Evolutionary conservation across 2,888 invertebrate species (phyloP).

Genomic region (Caradrina kadenii): DNA sequence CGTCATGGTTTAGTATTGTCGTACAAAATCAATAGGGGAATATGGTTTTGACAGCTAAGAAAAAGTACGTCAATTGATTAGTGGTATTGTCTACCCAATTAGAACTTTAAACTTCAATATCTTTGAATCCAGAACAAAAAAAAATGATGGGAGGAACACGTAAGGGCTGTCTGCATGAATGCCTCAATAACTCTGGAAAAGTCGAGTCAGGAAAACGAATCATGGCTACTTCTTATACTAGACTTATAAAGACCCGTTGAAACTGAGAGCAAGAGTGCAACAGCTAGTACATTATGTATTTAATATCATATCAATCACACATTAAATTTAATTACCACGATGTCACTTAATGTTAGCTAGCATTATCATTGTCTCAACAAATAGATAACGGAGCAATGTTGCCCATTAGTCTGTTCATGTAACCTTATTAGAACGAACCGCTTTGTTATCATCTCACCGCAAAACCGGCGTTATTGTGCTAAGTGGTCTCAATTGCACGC

Average conservation of each 20-base stretch:
- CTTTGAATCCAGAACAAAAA: no score
- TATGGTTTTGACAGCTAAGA: no score
- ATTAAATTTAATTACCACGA: constrained; percentile 43
- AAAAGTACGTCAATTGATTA: no score
- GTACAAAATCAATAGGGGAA: no score
- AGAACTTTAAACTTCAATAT: no score
- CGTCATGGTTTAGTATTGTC: no score
- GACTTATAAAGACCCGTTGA: background rate
- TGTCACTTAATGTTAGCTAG: constrained; percentile 31
- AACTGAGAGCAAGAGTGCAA: background rate
- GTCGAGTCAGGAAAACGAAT: background rate
- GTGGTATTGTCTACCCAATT: no score
- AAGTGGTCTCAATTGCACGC: constrained; percentile 57
- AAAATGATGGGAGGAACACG: no score
- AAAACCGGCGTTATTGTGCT: constrained; percentile 40
- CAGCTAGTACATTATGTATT: constrained; percentile 10
- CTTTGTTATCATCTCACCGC: constrained; percentile 48
- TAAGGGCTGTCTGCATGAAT: no score
- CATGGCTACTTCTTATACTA: background rate
- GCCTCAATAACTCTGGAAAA: no score
- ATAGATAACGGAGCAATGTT: constrained; percentile 49
- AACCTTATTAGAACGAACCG: constrained; percentile 53
- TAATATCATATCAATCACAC: constrained; percentile 28
- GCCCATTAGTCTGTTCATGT: constrained; percentile 49
- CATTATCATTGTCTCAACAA: constrained; percentile 48